Conservation (phyloP, 2,797 vertebrate genomes). For the Chelidonichthys spinosus region DNA sequence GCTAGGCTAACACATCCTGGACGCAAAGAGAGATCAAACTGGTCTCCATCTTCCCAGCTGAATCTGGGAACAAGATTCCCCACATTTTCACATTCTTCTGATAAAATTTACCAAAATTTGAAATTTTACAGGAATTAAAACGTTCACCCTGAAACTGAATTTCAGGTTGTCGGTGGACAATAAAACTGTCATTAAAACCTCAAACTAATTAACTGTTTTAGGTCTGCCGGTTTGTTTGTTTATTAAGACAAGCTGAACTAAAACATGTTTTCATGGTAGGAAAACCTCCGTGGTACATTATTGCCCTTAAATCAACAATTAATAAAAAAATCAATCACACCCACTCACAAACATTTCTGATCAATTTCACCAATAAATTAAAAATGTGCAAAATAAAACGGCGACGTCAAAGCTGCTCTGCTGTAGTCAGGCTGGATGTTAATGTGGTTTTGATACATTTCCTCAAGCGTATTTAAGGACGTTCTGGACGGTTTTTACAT, state of each 20-base stretch:
- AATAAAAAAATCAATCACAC: not conserved
- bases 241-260: conserved; percentile 4
- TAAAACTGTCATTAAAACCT: not conserved
- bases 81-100: not conserved
- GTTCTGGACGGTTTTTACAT: not conserved
- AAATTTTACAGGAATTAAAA: not conserved
- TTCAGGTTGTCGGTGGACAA: not conserved
- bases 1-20: not conserved
- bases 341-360: not conserved
- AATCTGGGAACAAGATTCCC: too few species aligned
- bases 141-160: not conserved
- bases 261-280: not conserved
- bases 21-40: not conserved
- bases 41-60: not conserved
- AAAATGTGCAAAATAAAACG: conserved; percentile 50
- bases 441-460: not conserved
- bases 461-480: not conserved
- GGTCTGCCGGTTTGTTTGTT: conserved; percentile 3
- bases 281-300: conserved; percentile 31
- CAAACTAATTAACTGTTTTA: not conserved
- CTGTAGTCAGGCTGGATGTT: not conserved
- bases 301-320: conserved; percentile 39
- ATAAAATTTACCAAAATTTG: not conserved
- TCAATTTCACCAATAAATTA: conserved; percentile 44
- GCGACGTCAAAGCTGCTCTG: conserved; percentile 16